Evolutionary conservation across 2,113 vertebrate genomes (phyloP).

Genomic region (Eudorcas thomsonii): DNA sequence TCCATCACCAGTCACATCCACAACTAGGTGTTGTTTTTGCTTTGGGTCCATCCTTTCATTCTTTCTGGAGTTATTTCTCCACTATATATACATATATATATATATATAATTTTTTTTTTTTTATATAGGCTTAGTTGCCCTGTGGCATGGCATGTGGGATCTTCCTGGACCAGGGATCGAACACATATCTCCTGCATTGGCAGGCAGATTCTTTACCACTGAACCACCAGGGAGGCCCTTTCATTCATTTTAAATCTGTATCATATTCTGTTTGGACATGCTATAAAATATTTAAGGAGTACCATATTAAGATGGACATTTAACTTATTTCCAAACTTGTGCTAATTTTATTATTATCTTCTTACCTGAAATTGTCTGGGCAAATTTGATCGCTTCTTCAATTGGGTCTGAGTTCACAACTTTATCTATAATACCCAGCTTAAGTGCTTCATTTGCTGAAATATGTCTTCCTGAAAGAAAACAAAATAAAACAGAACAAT

Average conservation of each 20-base stretch:
- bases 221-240: not conserved
- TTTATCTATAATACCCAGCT: constrained; percentile 90
- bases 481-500: not conserved
- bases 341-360: constrained; percentile 7
- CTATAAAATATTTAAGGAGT: not conserved
- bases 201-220: not conserved
- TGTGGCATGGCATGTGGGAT: not conserved
- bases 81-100: not conserved
- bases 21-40: not conserved
- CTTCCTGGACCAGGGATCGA: not conserved
- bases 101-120: no score
- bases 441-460: constrained; percentile 87
- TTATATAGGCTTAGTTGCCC: not conserved
- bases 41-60: not conserved
- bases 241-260: not conserved
- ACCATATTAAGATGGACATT: not conserved
- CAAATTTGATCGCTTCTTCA: constrained; percentile 86
- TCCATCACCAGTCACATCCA: not conserved
- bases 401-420: constrained; percentile 83
- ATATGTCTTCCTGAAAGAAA: constrained; percentile 86
- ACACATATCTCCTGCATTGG: not conserved
- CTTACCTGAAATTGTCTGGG: constrained; percentile 87
- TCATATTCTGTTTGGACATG: not conserved
- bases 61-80: not conserved
- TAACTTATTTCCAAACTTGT: not conserved